Base-by-base conservation (phyloP, 2,888 invertebrate genomes). In the Bombylius discolor region DNA sequence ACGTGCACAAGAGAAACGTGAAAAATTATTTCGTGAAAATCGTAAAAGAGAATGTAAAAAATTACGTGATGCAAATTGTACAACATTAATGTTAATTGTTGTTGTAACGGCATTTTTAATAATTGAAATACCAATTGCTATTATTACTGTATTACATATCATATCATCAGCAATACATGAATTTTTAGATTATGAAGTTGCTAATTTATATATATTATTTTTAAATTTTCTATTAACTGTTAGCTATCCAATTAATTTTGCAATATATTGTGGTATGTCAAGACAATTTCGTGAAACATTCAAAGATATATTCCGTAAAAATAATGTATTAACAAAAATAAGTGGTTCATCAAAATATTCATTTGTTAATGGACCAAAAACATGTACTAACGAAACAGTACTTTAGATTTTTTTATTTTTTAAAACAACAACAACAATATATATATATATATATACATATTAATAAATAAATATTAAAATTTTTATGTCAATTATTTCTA, bases 181-280 rank as follows among this genome's bases (percentile, higher is more conserved):
- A 64, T 83, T 88, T 62, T 70, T 89, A 50, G 84, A 90, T 72
- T 89, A 89, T 66, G 78, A 83, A 61, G 81, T 87, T 53, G 87
- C 88, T 14, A 88, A 88, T 68, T 80, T 85, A 32, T 78, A 89
- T 60, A 85, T 90, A 56, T 71, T 88, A 59, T 83, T 91, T 67
- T 90, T 90, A 12, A 95, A 95, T 76, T 92, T 95, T 75, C 87
- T 91, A 70, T 89, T 96, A 59, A 85, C 93, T 57, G 81, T 92
- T 46, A 90, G 90, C 50, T 94, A 94, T 73, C 93, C 93, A 12
- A 86, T 94, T 57, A 94, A 95, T 72, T 95, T 96, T 67, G 94
- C 92, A 58, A 93, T 95, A 62, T 96, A 96, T 68, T 95, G 94
- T 70, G 93, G 93, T 32, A 97, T 96, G 96, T 92, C 91, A 42